These are phyloP conservation scores for Drosophila nasuta DNA, from an alignment of 1,140 invertebrate species.

Conservation along the genomic window DNA sequence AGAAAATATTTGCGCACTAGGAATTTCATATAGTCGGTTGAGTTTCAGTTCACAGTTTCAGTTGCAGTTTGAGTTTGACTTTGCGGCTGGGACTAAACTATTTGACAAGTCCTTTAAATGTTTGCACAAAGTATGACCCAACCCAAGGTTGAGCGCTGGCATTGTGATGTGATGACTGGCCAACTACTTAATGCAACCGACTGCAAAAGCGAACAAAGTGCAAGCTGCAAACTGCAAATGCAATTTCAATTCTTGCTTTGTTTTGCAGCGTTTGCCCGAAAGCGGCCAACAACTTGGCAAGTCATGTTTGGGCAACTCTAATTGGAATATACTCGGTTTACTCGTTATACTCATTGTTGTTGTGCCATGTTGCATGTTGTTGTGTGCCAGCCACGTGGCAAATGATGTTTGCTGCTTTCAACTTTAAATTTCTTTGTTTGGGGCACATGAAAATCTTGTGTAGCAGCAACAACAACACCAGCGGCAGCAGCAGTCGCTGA, in stretches of 20 bases:
- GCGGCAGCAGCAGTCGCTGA: neutral
- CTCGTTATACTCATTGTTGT: too few species aligned
- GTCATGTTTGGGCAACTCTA: slow-evolving; percentile 13
- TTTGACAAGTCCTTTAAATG: slow-evolving; percentile 27
- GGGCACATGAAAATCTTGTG: neutral
- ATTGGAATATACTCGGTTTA: slow-evolving; percentile 10
- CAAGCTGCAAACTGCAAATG: slow-evolving; percentile 12
- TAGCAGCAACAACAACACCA: too few species aligned
- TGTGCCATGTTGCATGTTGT: too few species aligned
- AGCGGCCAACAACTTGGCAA: slow-evolving; percentile 1
- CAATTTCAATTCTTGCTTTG: slow-evolving; percentile 26
- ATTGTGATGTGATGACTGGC: neutral
- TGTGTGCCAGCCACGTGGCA: neutral
- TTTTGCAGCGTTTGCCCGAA: neutral
- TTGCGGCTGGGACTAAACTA: slow-evolving; percentile 40
- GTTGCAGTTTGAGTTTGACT: slow-evolving; percentile 17
- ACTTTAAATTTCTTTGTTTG: neutral
- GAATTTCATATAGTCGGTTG: slow-evolving; percentile 46
- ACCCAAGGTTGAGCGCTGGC: too few species aligned
- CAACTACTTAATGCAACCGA: slow-evolving; percentile 17
- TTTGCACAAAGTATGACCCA: slow-evolving; percentile 11
- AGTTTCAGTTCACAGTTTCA: slow-evolving; percentile 3
- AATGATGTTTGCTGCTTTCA: neutral
- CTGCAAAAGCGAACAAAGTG: too few species aligned
- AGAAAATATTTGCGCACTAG: slow-evolving; percentile 31